These are phyloP conservation scores for Noctua fimbriata DNA, from an alignment of 2,888 invertebrate species.

Conservation along the genomic window DNA sequence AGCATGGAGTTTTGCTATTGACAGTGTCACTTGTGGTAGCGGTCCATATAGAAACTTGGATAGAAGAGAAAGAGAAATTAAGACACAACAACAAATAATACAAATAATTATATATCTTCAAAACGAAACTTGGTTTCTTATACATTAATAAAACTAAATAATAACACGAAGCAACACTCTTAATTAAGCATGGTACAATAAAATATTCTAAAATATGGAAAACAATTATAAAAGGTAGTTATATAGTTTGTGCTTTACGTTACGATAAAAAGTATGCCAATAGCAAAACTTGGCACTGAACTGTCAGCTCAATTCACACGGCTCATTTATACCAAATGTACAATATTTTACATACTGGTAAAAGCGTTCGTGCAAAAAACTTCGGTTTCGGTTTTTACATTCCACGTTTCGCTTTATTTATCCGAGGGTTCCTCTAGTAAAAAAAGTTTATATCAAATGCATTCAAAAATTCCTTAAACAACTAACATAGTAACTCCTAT, in stretches of 20 bases:
- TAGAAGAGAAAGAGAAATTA: constrained; percentile 73
- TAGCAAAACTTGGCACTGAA: constrained; percentile 89
- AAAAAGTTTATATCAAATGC: constrained; percentile 91
- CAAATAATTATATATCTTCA: constrained; percentile 87
- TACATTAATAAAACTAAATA: constrained; percentile 86
- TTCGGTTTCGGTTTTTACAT: constrained; percentile 87
- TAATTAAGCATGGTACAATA: constrained; percentile 87
- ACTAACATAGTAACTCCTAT: constrained; percentile 89
- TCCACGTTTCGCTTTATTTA: constrained; percentile 85
- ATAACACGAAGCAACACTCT: constrained; percentile 90
- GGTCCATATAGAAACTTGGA: constrained; percentile 75
- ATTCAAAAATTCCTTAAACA: constrained; percentile 90
- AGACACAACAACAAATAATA: constrained; percentile 90
- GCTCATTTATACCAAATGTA: constrained; percentile 90
- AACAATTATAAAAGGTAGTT: constrained; percentile 80
- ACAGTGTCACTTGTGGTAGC: constrained; percentile 83
- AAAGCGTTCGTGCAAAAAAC: constrained; percentile 88
- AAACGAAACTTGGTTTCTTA: constrained; percentile 89
- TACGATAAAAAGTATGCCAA: constrained; percentile 83
- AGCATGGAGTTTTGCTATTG: constrained; percentile 90
- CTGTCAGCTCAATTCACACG: constrained; percentile 89
- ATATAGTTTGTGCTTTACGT: constrained; percentile 83
- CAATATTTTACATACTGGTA: constrained; percentile 90
- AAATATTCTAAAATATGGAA: constrained; percentile 87
- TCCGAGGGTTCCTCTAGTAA: constrained; percentile 88